phyloP scores from a whole-genome alignment of 2,888 invertebrate genomes.

The Cantharis flavilabris region DNA sequence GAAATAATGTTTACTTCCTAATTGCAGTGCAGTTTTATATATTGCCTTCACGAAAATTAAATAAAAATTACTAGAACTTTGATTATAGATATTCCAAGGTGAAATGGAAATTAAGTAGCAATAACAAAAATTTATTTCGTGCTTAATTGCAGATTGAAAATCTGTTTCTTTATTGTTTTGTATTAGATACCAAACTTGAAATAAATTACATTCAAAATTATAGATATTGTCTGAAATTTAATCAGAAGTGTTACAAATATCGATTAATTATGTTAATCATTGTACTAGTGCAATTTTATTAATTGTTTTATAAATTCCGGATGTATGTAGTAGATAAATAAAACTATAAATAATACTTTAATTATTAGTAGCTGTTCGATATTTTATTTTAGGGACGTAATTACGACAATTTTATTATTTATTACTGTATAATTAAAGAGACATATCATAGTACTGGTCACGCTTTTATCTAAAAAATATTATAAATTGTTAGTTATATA shows the following conservation, averaged over 20 bases:
- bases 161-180: neutral
- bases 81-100: neutral
- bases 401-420: slow-evolving; percentile 1
- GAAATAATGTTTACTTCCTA: neutral
- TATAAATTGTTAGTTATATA: neutral
- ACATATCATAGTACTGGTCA: neutral
- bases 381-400: neutral
- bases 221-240: neutral
- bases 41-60: neutral
- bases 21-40: neutral
- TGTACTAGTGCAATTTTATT: neutral
- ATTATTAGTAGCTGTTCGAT: neutral
- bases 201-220: neutral
- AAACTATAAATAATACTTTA: neutral
- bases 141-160: neutral
- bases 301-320: neutral
- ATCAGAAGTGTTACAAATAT: neutral
- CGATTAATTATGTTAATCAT: neutral
- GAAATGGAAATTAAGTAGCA: neutral
- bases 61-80: neutral
- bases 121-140: neutral
- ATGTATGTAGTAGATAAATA: neutral
- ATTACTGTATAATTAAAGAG: slow-evolving; percentile 1
- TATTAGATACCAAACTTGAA: neutral
- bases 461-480: neutral